These are phyloP conservation scores for Numida meleagris DNA, from an alignment of 2,113 vertebrate genomes.

Conservation along the genomic window DNA sequence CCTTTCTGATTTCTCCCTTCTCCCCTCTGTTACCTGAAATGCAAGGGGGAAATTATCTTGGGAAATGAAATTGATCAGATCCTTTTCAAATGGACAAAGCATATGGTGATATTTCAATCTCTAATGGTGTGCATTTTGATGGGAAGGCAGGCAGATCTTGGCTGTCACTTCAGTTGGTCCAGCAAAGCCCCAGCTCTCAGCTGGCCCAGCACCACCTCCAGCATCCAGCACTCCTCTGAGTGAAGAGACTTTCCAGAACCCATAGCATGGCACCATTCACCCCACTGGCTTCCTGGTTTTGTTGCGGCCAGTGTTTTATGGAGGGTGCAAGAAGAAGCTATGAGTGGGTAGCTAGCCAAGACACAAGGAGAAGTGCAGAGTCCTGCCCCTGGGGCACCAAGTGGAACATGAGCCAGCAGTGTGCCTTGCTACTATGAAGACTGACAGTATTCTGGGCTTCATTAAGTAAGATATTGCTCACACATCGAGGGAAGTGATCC, in stretches of 20 bases:
- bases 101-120: background rate
- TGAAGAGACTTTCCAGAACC: background rate
- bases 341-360: background rate
- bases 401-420: background rate
- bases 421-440: background rate
- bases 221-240: background rate
- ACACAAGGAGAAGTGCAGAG: background rate
- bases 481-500: background rate
- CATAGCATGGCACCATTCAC: background rate
- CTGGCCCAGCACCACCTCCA: background rate
- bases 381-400: background rate
- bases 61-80: background rate
- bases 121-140: background rate
- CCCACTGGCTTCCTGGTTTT: fast-evolving
- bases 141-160: background rate
- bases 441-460: background rate
- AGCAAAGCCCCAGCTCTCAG: background rate
- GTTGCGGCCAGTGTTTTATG: background rate
- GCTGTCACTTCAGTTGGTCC: background rate
- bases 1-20: background rate
- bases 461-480: background rate
- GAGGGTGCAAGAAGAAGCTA: background rate
- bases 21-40: background rate
- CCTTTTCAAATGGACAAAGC: background rate
- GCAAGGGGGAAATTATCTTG: background rate